Evolutionary conservation across 2,113 vertebrate genomes (phyloP).

Genomic region (Stercorarius parasiticus): DNA sequence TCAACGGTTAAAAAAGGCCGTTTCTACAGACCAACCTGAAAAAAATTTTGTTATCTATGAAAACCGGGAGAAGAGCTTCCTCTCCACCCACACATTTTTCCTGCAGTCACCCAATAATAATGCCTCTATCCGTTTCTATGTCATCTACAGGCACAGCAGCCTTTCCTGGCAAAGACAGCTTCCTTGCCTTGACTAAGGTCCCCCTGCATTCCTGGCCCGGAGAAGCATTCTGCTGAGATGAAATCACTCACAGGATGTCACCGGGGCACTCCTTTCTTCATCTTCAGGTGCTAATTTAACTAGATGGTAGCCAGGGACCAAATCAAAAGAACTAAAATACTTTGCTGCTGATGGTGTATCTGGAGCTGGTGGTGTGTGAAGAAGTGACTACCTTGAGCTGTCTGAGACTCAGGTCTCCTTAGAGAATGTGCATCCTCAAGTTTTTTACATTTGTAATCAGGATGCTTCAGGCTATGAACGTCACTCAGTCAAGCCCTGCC

Average conservation of each 20-base stretch:
- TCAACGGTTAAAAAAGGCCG: not conserved
- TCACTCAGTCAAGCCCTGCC: not conserved
- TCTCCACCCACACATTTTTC: not conserved
- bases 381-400: not conserved
- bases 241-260: conserved; percentile 38
- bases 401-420: not conserved
- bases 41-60: not conserved
- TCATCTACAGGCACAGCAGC: not conserved
- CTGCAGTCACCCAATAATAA: not conserved
- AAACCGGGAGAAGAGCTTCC: not conserved
- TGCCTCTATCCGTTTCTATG: not conserved
- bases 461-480: not conserved
- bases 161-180: not conserved
- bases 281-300: not conserved
- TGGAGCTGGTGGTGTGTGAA: not conserved
- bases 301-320: not conserved
- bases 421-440: not conserved
- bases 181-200: not conserved
- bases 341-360: not conserved
- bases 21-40: not conserved
- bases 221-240: conserved; percentile 31
- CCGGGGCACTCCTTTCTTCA: not conserved
- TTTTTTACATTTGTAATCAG: not conserved
- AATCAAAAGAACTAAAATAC: not conserved
- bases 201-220: not conserved